phyloP scores from a whole-genome alignment of 2,113 vertebrate genomes.

The Malurus alboscapulatus region DNA sequence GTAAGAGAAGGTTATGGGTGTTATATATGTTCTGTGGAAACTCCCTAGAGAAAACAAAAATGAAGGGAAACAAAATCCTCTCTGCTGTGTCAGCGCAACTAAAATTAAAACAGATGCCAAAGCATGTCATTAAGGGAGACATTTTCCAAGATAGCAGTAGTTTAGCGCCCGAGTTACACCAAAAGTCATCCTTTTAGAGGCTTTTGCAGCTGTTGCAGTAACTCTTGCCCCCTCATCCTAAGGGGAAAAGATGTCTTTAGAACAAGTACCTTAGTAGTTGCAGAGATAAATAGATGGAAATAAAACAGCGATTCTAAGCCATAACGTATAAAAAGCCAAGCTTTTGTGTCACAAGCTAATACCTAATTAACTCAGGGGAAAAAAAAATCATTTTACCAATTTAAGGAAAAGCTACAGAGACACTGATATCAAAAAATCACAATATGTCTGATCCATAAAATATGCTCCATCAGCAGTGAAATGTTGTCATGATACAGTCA shows the following conservation, averaged over 20 bases:
- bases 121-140: background rate
- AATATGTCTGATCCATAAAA: background rate
- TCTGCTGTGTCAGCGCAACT: conserved; percentile 30
- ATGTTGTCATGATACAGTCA: fast-evolving
- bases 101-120: conserved; percentile 52
- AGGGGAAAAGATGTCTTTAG: background rate
- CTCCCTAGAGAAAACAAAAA: background rate
- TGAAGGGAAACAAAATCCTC: background rate
- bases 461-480: background rate
- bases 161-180: background rate
- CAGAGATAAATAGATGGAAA: background rate
- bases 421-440: background rate
- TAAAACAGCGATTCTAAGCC: background rate
- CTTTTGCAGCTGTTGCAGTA: background rate
- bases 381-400: background rate
- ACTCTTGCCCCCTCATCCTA: background rate
- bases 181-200: background rate
- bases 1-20: background rate
- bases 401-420: background rate
- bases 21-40: background rate
- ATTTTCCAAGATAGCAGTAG: background rate
- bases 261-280: background rate
- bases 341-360: background rate
- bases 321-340: background rate
- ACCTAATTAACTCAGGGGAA: background rate